Base-by-base conservation (phyloP, 1,140 invertebrate species). In the Zaprionus capensis region DNA sequence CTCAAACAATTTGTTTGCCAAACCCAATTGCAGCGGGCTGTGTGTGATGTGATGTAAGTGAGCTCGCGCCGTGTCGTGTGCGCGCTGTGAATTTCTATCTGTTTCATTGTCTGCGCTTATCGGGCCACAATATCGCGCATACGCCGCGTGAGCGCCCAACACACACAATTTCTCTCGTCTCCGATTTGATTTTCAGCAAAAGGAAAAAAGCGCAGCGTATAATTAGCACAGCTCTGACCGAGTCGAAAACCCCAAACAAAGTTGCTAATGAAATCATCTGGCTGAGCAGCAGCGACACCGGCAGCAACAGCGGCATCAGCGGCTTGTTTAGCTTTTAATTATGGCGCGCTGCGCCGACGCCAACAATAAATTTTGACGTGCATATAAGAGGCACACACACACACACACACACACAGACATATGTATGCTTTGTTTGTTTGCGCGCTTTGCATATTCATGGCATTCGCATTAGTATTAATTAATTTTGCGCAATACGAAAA, bases 401-500 rank as follows among this genome's bases (percentile, higher is more conserved):
- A 57, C 41, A 72, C 34, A 64, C 31, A 83, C 28, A 70, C 12
- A 70, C 58, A 74, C 36, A 59, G 44, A 59, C 28, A 57, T 62
- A 68, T 56, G 55, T 55, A 69, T 41, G 57, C 62, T 51, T 51
- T 85, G 73, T 68, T 78, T 46, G 41, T 46, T 46, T 46, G 41
- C n/a, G n/a, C 72, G 55, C 65, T 87, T 87, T 87, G 84, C 83
- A 87, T 87, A 87, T 87, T 87, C 83, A 87, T 87, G 84, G 83
- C 85, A 85, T 70, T 85, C 62, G 76, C 76, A 83, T 87, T 90
- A 87, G 70, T 78, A 71, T 91, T 80, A 90, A 90, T 90, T 90
- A 82, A 90, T 90, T 88, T 91, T 82, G 85, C 81, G 86, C 85
- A 90, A 91, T 90, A 77, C 85, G 85, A 90, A 90, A 90, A 90